Conservation (phyloP, 2,888 invertebrate species). For the Abrostola tripartita region DNA sequence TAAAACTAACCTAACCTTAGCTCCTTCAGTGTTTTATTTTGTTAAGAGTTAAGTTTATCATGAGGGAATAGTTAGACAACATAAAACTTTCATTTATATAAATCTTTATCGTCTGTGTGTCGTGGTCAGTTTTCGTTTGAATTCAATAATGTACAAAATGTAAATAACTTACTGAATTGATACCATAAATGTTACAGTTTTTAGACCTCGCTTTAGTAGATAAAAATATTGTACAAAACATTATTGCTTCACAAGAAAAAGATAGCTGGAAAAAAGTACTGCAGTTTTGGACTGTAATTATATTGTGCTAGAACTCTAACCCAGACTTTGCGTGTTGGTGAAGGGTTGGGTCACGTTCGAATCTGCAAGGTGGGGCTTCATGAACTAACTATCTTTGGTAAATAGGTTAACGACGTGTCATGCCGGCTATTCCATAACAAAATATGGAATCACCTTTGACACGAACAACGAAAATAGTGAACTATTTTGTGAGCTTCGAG, state of each 20-base stretch:
- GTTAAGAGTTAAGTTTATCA: too few species aligned
- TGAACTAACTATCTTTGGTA: slow-evolving; percentile 62
- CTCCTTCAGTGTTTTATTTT: too few species aligned
- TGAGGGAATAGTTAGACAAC: too few species aligned
- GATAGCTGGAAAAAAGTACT: slow-evolving; percentile 10
- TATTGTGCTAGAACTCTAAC: slow-evolving; percentile 32
- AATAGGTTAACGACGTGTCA: slow-evolving; percentile 74
- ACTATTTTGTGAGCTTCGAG: slow-evolving; percentile 50
- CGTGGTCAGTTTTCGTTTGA: not conserved
- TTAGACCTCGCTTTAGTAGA: slow-evolving; percentile 2
- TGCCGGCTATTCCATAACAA: slow-evolving; percentile 60
- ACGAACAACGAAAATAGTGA: slow-evolving; percentile 63
- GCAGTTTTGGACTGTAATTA: slow-evolving; percentile 11
- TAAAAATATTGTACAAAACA: slow-evolving; percentile 1
- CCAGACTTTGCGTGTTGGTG: slow-evolving; percentile 68
- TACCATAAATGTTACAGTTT: slow-evolving; percentile 7
- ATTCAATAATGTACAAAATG: slow-evolving; percentile 7
- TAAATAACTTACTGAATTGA: not conserved
- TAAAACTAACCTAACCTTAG: too few species aligned
- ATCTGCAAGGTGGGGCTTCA: slow-evolving; percentile 64
- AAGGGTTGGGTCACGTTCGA: slow-evolving; percentile 73
- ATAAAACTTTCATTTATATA: too few species aligned
- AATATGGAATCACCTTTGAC: slow-evolving; percentile 67
- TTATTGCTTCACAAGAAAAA: not conserved
- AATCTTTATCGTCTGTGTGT: too few species aligned